A percentile compares a stretch with the other conserved stretches of the same genome.
Evolutionary conservation across 2,113 vertebrate genomes (phyloP).

Genomic region (Colaptes auratus): DNA sequence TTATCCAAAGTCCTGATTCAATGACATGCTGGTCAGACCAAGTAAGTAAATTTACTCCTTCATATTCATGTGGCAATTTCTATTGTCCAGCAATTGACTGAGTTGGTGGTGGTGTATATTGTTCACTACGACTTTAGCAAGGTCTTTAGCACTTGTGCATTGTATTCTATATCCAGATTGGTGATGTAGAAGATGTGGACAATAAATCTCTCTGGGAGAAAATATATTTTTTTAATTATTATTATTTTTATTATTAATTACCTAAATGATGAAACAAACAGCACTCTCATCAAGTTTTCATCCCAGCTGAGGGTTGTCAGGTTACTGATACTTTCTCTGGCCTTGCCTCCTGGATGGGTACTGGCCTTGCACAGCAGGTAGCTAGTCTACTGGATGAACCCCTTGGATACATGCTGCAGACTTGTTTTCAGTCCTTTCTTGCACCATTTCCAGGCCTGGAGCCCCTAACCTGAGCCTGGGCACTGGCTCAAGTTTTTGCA

Average conservation of each 20-base stretch:
- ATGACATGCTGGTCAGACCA: not conserved
- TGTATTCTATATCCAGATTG: not conserved
- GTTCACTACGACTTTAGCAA: not conserved
- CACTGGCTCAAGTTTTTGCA: not conserved
- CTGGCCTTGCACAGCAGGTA: accelerated
- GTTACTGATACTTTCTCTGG: not conserved
- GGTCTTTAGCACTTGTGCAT: not conserved
- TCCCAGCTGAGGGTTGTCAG: not conserved
- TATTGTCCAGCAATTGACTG: not conserved
- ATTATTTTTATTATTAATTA: not conserved
- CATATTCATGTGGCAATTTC: not conserved
- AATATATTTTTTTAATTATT: not conserved
- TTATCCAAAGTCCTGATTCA: not conserved
- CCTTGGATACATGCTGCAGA: accelerated
- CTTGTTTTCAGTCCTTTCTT: not conserved
- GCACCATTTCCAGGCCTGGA: not conserved
- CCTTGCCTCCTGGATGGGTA: too few species aligned
- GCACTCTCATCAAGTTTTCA: not conserved
- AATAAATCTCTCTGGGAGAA: not conserved
- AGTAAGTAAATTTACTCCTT: not conserved
- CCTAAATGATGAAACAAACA: not conserved
- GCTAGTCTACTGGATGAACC: not conserved
- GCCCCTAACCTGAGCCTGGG: not conserved
- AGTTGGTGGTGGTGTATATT: accelerated
- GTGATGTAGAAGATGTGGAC: not conserved